Conservation (phyloP, 2,113 vertebrate species). For the Forbesichthys agassizii region DNA sequence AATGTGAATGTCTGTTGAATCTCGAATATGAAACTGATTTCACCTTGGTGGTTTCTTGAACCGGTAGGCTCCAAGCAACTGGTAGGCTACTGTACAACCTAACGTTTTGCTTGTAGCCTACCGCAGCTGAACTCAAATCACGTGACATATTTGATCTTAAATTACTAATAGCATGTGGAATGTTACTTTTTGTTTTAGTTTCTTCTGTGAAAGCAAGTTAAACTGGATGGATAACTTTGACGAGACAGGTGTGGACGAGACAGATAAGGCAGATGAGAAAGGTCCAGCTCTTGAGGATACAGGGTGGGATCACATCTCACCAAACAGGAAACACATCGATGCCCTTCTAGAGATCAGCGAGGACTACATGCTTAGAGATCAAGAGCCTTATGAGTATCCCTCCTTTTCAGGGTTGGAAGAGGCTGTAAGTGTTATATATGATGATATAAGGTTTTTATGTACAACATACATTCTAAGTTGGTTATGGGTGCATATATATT, state of each 20-base stretch:
- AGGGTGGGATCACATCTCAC: background rate
- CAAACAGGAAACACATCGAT: slow-evolving; percentile 67
- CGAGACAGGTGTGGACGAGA: slow-evolving; percentile 9
- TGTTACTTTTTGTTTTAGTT: background rate
- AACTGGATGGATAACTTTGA: background rate
- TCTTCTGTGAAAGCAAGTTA: slow-evolving; percentile 3
- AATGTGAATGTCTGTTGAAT: background rate
- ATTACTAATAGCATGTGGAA: background rate
- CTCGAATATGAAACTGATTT: background rate
- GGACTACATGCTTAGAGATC: slow-evolving; percentile 61
- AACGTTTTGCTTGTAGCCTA: background rate
- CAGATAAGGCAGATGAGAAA: slow-evolving; percentile 9
- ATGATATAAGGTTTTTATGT: background rate
- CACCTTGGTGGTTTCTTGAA: too few species aligned
- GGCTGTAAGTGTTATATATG: slow-evolving; percentile 75
- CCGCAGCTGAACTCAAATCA: background rate
- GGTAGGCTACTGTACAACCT: background rate
- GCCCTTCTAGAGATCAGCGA: slow-evolving; percentile 79
- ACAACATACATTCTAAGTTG: too few species aligned
- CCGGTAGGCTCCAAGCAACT: too few species aligned
- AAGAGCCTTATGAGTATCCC: slow-evolving; percentile 49
- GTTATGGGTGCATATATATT: too few species aligned
- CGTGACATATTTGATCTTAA: background rate
- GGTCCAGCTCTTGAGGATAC: background rate
- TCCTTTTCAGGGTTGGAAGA: slow-evolving; percentile 79